These are phyloP conservation scores for Sphaeramia orbicularis DNA, from an alignment of 2,797 vertebrate genomes.

Conservation along the genomic window DNA sequence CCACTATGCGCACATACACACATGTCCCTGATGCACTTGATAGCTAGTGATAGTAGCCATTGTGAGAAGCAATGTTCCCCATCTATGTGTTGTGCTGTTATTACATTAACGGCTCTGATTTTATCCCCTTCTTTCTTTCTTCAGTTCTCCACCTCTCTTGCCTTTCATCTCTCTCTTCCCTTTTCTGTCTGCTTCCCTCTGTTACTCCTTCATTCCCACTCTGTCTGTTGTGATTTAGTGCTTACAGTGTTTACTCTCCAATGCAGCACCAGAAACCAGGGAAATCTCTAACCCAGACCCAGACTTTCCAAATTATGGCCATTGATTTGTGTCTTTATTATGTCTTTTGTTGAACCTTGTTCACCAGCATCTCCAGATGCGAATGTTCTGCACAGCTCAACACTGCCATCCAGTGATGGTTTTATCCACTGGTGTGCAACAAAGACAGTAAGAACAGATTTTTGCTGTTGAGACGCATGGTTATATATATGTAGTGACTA, in stretches of 20 bases:
- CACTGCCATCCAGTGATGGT: constrained; percentile 84
- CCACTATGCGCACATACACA: constrained; percentile 15
- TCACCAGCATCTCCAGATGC: constrained; percentile 42
- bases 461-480: neutral
- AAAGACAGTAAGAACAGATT: constrained; percentile 5
- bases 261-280: constrained; percentile 66
- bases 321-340: constrained; percentile 87
- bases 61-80: constrained; percentile 72
- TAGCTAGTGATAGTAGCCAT: constrained; percentile 75
- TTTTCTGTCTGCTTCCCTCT: constrained; percentile 43
- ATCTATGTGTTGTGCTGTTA: constrained; percentile 76
- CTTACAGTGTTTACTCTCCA: constrained; percentile 77
- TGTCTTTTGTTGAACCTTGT: constrained; percentile 72
- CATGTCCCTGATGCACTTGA: constrained; percentile 64
- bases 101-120: constrained; percentile 77
- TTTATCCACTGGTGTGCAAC: constrained; percentile 20
- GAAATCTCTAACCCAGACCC: constrained; percentile 75
- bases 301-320: constrained; percentile 81
- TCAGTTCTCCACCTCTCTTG: constrained; percentile 36
- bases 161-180: constrained; percentile 32
- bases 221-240: constrained; percentile 69
- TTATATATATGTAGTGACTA: constrained; percentile 19
- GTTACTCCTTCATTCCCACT: constrained; percentile 39
- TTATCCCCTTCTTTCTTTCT: constrained; percentile 55
- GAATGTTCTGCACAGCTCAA: constrained; percentile 72